phyloP scores from a whole-genome alignment of 30 jellyfish, hydroid and myxozoan genomes.

The Turritopsis rubra region DNA sequence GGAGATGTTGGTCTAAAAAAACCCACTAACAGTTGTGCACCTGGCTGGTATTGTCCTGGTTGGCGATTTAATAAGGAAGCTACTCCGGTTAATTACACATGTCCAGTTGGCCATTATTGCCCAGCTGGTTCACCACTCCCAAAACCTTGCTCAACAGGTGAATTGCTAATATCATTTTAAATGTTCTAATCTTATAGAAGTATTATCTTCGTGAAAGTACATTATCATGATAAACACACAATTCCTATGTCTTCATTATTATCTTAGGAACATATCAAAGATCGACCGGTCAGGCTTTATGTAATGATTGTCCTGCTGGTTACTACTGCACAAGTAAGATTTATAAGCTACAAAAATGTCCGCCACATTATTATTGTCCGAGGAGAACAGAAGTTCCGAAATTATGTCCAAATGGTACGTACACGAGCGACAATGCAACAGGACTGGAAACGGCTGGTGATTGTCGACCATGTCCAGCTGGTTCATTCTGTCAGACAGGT shows the following conservation, averaged over 20 bases:
- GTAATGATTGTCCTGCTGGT: slow-evolving; percentile 94
- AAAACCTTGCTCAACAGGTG: slow-evolving; percentile 63
- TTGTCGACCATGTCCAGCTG: slow-evolving; percentile 78
- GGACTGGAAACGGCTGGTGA: slow-evolving; percentile 71
- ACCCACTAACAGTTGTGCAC: slow-evolving; percentile 65
- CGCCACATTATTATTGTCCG: slow-evolving; percentile 80
- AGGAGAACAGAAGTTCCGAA: slow-evolving; percentile 61
- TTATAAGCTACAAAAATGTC: slow-evolving; percentile 67
- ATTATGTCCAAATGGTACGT: slow-evolving; percentile 97
- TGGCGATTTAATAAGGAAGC: slow-evolving; percentile 42
- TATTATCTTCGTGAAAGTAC: neutral
- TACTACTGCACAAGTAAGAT: slow-evolving; percentile 79
- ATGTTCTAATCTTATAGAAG: neutral
- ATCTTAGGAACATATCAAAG: slow-evolving; percentile 87
- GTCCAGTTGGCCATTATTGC: slow-evolving; percentile 89
- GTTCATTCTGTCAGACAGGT: slow-evolving; percentile 84
- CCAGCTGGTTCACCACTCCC: slow-evolving; percentile 91
- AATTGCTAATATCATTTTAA: neutral
- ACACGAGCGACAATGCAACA: slow-evolving; percentile 61
- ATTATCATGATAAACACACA: too few relatives aligned
- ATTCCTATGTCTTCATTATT: too few relatives aligned
- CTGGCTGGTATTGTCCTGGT: slow-evolving; percentile 93
- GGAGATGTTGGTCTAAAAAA: slow-evolving; percentile 58
- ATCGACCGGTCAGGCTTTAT: slow-evolving; percentile 32
- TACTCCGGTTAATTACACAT: slow-evolving; percentile 73